These are phyloP conservation scores for Tenthredo amoena DNA, from an alignment of 2,888 invertebrate species.

Conservation along the genomic window DNA sequence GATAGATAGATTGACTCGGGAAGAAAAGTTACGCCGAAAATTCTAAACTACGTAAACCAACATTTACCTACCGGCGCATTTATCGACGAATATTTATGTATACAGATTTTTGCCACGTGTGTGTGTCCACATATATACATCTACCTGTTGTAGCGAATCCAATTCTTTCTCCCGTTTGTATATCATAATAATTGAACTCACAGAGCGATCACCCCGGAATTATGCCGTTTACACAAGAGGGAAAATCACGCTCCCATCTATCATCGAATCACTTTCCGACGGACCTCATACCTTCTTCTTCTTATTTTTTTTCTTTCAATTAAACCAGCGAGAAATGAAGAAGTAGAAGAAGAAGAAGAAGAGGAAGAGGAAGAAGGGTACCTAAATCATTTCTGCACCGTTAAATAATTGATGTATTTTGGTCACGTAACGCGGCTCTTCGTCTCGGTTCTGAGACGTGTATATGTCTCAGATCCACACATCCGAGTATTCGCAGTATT, in stretches of 20 bases:
- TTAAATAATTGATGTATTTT: constrained; percentile 63
- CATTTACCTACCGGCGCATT: background rate
- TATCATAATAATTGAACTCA: background rate
- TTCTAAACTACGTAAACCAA: background rate
- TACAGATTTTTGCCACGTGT: background rate
- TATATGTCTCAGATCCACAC: background rate
- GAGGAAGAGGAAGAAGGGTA: background rate
- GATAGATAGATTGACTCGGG: constrained; percentile 45
- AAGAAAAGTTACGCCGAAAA: constrained; percentile 11
- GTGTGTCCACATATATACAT: no score
- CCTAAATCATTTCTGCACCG: constrained; percentile 26
- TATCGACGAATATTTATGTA: background rate
- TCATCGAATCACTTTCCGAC: background rate
- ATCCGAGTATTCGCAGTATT: background rate
- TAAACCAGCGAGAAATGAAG: background rate
- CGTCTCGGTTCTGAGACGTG: background rate
- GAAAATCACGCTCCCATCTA: background rate
- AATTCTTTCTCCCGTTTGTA: background rate
- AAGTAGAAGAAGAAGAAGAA: background rate
- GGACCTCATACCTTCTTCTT: background rate
- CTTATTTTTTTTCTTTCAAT: background rate
- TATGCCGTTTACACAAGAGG: background rate
- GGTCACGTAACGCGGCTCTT: constrained; percentile 62
- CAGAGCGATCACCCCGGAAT: no score
- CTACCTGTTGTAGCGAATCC: background rate